A percentile compares a stretch with the other conserved stretches of the same genome.
phyloP scores from a whole-genome alignment of 2,113 vertebrate genomes.

The Tetraodon nigroviridis region DNA sequence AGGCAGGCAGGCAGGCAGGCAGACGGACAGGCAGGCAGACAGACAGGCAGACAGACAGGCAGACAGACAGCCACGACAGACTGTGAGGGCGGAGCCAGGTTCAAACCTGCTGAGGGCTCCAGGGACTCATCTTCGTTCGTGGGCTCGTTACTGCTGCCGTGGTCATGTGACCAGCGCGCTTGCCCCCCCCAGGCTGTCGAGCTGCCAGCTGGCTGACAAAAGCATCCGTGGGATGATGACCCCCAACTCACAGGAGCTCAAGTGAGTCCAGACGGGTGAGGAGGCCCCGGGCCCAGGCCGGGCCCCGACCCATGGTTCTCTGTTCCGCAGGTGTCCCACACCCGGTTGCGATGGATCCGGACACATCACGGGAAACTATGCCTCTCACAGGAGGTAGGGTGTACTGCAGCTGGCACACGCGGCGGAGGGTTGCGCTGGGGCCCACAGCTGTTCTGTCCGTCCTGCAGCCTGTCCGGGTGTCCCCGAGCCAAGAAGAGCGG shows the following conservation, averaged over 20 bases:
- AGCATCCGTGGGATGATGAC: constrained; percentile 93
- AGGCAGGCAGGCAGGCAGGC: too few species aligned
- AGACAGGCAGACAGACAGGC: too few species aligned
- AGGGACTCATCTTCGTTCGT: too few species aligned
- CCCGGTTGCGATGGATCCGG: constrained; percentile 96
- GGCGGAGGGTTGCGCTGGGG: not conserved
- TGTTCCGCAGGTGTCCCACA: constrained; percentile 86
- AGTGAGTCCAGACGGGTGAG: constrained; percentile 75
- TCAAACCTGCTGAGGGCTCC: too few species aligned
- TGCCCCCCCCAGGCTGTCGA: constrained; percentile 80
- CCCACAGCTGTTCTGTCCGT: not conserved
- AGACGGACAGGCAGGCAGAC: too few species aligned
- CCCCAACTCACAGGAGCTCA: constrained; percentile 93
- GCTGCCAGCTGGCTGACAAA: constrained; percentile 95
- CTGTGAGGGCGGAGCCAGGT: too few species aligned
- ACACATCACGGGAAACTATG: constrained; percentile 98
- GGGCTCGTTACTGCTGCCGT: too few species aligned
- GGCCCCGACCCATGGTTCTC: not conserved
- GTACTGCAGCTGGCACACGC: not conserved
- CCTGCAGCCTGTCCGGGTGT: constrained; percentile 89
- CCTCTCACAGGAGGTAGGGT: constrained; percentile 94
- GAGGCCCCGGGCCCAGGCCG: not conserved
- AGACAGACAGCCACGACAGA: too few species aligned
- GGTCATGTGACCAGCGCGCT: too few species aligned
- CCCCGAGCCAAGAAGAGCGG: constrained; percentile 95